Conservation (phyloP, 2,888 invertebrate species). For the Oxycera nigricornis region DNA sequence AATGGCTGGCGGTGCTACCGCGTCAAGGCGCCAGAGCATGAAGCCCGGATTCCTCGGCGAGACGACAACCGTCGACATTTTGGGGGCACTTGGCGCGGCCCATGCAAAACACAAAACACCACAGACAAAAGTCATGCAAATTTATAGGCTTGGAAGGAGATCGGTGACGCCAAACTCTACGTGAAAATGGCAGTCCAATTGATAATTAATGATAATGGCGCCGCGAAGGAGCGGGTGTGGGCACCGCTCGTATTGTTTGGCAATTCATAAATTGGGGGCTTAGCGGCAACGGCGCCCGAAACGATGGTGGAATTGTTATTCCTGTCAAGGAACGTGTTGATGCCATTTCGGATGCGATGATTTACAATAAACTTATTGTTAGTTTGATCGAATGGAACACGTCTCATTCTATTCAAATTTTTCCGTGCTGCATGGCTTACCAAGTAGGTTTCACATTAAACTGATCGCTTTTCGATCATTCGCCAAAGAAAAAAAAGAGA, state of each 20-base stretch:
- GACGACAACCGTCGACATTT: no score
- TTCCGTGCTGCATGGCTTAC: no score
- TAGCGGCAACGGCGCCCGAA: slow-evolving; percentile 5
- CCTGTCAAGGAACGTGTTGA: not conserved
- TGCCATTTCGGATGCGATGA: slow-evolving; percentile 1
- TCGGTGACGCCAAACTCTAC: slow-evolving; percentile 31
- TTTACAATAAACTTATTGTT: not conserved
- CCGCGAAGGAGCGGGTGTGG: slow-evolving; percentile 16
- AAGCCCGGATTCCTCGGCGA: not conserved
- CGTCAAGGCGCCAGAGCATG: slow-evolving; percentile 5
- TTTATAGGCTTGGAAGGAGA: slow-evolving; percentile 29
- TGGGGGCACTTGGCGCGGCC: not conserved
- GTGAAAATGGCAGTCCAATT: slow-evolving; percentile 27
- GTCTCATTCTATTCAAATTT: not conserved
- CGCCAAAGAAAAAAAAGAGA: no score
- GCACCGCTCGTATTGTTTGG: slow-evolving; percentile 14
- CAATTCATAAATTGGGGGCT: slow-evolving; percentile 31
- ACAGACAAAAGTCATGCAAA: slow-evolving; percentile 29
- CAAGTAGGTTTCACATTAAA: no score
- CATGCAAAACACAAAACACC: slow-evolving; percentile 15
- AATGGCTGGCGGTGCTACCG: slow-evolving; percentile 21
- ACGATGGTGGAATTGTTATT: slow-evolving; percentile 20
- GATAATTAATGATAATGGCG: slow-evolving; percentile 31
- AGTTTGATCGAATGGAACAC: not conserved
- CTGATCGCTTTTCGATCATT: no score